Conservation (phyloP, 23 tunicate species). For the Trididemnum clinides region DNA sequence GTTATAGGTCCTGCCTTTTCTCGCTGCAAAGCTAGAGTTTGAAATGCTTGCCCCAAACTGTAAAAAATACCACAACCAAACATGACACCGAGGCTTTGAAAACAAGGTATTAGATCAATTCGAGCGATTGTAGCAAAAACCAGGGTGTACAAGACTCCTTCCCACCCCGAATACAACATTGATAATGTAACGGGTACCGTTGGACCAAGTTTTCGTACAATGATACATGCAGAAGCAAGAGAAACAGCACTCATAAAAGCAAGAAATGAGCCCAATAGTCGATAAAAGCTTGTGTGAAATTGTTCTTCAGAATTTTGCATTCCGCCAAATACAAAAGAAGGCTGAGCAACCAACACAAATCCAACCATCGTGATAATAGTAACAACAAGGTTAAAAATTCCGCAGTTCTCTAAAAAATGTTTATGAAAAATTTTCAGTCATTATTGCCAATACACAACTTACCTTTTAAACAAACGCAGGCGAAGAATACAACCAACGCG, state of each 20-base stretch:
- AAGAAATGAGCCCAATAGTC: not conserved
- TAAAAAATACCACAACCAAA: not conserved
- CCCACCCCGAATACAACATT: not conserved
- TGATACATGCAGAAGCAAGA: not conserved
- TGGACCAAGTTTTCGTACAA: conserved; percentile 35
- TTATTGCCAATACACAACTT: not conserved
- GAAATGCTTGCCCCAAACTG: not conserved
- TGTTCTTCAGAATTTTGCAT: not conserved
- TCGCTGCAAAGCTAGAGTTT: conserved; percentile 26
- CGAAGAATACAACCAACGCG: conserved; percentile 4
- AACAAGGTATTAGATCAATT: not conserved
- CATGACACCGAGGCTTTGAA: not conserved
- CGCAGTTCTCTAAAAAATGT: conserved; percentile 13
- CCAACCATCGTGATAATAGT: conserved; percentile 23
- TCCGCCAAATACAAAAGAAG: conserved; percentile 29
- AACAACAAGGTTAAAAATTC: not conserved
- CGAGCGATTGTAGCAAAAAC: not conserved
- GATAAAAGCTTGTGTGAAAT: not conserved
- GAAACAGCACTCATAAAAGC: not conserved
- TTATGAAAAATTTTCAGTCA: not conserved
- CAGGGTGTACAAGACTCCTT: not conserved
- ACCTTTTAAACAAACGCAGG: conserved; percentile 31
- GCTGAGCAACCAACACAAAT: conserved; percentile 25
- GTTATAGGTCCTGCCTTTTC: conserved; percentile 39
- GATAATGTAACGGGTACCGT: conserved; percentile 16